Evolutionary conservation across 1,140 invertebrate species (phyloP).

Genomic region (Samia ricini): DNA sequence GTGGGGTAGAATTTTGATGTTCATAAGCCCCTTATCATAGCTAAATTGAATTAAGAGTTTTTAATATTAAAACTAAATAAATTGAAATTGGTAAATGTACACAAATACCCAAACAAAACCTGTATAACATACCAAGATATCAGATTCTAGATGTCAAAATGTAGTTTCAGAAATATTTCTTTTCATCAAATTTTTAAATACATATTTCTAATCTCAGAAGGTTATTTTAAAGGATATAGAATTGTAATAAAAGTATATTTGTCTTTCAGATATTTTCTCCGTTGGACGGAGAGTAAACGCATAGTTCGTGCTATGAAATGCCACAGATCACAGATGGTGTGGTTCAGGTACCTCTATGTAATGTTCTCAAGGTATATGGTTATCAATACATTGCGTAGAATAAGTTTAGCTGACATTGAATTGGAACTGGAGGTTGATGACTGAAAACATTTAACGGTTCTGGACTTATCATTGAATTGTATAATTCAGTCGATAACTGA

Average conservation of each 20-base stretch:
- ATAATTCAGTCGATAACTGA: background rate
- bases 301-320: conserved; percentile 88
- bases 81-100: too few species aligned
- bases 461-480: background rate
- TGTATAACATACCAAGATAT: too few species aligned
- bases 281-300: conserved; percentile 76
- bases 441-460: conserved; percentile 21
- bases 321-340: conserved; percentile 93
- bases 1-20: too few species aligned
- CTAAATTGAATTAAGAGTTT: too few species aligned
- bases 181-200: too few species aligned
- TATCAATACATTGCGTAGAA: conserved; percentile 89
- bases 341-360: conserved; percentile 95
- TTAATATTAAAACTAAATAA: too few species aligned
- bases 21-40: too few species aligned
- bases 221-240: too few species aligned
- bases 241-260: background rate
- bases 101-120: too few species aligned
- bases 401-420: conserved; percentile 85
- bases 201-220: too few species aligned
- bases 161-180: too few species aligned
- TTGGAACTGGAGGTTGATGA: conserved; percentile 87
- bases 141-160: too few species aligned
- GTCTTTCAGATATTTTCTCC: conserved; percentile 79
- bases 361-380: conserved; percentile 94